phyloP scores from a whole-genome alignment of 1,140 invertebrate species.

The Riptortus pedestris region DNA sequence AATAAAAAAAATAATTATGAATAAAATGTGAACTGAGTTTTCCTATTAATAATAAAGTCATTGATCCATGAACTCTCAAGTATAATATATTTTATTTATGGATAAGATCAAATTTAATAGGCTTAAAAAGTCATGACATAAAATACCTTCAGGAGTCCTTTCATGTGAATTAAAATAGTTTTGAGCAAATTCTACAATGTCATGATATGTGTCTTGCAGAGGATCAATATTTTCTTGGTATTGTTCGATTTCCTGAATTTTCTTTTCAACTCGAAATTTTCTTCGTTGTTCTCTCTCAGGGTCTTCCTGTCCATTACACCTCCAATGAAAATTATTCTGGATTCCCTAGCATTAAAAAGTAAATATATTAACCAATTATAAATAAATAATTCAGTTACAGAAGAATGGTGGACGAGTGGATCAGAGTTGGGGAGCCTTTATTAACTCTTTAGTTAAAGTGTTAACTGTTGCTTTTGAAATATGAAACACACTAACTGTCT shows the following conservation, averaged over 20 bases:
- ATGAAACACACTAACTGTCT: too few species aligned
- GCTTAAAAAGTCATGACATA: too few species aligned
- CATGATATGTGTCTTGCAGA: slow-evolving; percentile 47
- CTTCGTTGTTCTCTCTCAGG: slow-evolving; percentile 59
- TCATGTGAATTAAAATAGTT: slow-evolving; percentile 87
- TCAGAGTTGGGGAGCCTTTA: too few species aligned
- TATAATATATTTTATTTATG: not conserved
- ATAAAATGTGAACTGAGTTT: too few species aligned
- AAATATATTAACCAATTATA: not conserved
- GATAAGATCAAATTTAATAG: slow-evolving; percentile 16
- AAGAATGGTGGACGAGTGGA: too few species aligned
- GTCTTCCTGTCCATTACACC: slow-evolving; percentile 31
- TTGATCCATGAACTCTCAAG: too few species aligned
- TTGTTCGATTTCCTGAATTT: slow-evolving; percentile 61
- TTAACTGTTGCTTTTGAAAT: too few species aligned
- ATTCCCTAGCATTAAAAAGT: not conserved
- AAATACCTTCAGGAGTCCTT: slow-evolving; percentile 57
- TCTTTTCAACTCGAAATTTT: slow-evolving; percentile 72
- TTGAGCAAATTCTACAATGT: slow-evolving; percentile 87
- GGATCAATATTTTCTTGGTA: slow-evolving; percentile 39
- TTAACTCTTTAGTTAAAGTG: too few species aligned
- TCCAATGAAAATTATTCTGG: slow-evolving; percentile 23
- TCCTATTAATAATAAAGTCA: too few species aligned
- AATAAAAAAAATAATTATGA: too few species aligned
- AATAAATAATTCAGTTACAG: too few species aligned